phyloP scores from a whole-genome alignment of 1,140 invertebrate genomes.

The Lepidurus arcticus region DNA sequence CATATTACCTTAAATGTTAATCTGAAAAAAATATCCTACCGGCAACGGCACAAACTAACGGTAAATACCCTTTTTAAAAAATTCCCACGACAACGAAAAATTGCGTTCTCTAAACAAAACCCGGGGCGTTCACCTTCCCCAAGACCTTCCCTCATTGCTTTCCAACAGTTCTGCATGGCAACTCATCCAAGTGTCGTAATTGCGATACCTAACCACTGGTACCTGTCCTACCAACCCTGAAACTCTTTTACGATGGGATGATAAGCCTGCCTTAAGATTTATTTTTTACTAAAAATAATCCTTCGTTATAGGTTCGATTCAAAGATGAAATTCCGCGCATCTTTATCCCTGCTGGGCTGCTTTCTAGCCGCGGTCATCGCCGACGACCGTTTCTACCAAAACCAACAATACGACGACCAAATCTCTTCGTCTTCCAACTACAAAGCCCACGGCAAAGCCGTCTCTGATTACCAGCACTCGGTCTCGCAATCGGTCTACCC shows the following conservation, averaged over 20 bases:
- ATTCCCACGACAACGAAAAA: too few species aligned
- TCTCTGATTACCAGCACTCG: not conserved
- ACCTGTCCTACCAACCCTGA: not conserved
- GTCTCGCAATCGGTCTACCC: slow-evolving; percentile 10
- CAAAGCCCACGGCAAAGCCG: slow-evolving; percentile 27
- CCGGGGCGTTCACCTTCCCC: too few species aligned
- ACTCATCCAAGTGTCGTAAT: not conserved
- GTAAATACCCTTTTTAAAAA: too few species aligned
- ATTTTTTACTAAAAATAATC: too few species aligned
- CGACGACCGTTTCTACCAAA: not conserved
- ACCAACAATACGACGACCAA: not conserved
- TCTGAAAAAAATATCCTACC: too few species aligned
- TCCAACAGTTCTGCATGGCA: not conserved
- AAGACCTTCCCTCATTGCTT: not conserved
- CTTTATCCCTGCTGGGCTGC: not conserved
- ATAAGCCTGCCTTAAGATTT: too few species aligned
- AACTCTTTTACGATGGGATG: too few species aligned
- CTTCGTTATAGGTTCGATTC: too few species aligned
- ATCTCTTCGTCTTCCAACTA: not conserved
- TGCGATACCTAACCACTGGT: not conserved
- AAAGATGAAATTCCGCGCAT: not conserved
- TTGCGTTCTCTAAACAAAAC: too few species aligned
- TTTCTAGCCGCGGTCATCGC: not conserved
- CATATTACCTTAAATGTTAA: too few species aligned
- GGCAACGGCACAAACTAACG: too few species aligned